A percentile compares a stretch with the other conserved stretches of the same genome.
Evolutionary conservation across 2,888 invertebrate genomes (phyloP).

Genomic region (Incurvaria masculella): DNA sequence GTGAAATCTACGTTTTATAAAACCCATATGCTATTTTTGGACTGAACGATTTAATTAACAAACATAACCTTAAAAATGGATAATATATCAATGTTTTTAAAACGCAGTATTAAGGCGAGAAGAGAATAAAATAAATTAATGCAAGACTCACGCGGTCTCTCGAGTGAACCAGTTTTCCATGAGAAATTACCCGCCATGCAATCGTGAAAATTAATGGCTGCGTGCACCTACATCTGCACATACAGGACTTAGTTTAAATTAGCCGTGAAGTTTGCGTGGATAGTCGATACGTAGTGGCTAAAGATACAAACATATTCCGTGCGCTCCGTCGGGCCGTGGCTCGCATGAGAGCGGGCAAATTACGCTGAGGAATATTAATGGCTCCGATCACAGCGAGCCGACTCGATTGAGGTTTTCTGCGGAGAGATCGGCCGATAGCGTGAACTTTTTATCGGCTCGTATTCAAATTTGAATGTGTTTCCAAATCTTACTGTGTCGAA

Average conservation of each 20-base stretch:
- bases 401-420: neutral
- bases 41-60: too few species aligned
- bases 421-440: neutral
- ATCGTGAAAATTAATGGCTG: slow-evolving; percentile 29
- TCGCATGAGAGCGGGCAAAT: neutral
- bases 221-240: neutral
- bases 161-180: slow-evolving; percentile 31
- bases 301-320: neutral
- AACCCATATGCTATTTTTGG: too few species aligned
- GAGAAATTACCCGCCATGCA: slow-evolving; percentile 29
- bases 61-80: too few species aligned
- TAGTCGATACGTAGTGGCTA: neutral
- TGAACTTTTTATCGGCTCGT: neutral
- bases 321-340: neutral
- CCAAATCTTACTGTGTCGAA: too few species aligned
- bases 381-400: neutral
- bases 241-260: neutral
- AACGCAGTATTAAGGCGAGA: too few species aligned
- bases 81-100: too few species aligned
- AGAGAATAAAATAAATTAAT: neutral
- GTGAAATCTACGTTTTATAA: too few species aligned
- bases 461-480: neutral
- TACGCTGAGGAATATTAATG: neutral
- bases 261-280: neutral
- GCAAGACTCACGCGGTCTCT: slow-evolving; percentile 19